These are phyloP conservation scores for Peromyscus aztecus DNA, from an alignment of 2,797 vertebrate species.

Conservation along the genomic window DNA sequence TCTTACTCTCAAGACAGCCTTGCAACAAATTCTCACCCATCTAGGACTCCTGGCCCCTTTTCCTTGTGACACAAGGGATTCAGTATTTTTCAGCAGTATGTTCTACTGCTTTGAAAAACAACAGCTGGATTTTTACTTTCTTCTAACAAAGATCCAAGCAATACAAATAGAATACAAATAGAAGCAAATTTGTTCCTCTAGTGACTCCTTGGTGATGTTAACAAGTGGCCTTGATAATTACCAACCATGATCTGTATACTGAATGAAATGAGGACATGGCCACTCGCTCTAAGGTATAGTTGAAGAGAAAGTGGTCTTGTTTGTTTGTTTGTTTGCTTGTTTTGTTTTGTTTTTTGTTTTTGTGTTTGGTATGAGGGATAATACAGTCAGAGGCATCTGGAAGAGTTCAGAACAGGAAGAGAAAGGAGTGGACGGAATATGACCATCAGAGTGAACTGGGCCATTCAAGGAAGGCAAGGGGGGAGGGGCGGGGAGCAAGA, in stretches of 20 bases:
- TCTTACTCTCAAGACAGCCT: background rate
- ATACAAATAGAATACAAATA: too few species aligned
- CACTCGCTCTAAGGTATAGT: background rate
- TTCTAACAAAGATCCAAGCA: background rate
- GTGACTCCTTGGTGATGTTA: background rate
- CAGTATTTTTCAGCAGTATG: background rate
- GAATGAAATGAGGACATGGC: background rate
- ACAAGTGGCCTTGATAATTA: background rate
- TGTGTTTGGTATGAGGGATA: background rate
- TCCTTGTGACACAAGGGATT: background rate
- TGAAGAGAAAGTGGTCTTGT: background rate
- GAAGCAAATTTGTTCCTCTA: background rate
- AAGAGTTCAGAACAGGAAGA: background rate
- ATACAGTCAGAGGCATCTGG: background rate
- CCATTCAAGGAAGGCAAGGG: background rate
- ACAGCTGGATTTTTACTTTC: background rate
- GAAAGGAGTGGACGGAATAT: background rate
- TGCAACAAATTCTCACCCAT: background rate
- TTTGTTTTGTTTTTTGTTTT: too few species aligned
- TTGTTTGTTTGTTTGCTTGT: too few species aligned
- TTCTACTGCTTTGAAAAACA: background rate
- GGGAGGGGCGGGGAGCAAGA: background rate
- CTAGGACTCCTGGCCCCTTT: background rate
- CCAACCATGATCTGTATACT: background rate
- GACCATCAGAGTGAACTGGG: background rate